Evolutionary conservation across 1,140 invertebrate species (phyloP).

Genomic region (Ostrea denselamellosa): DNA sequence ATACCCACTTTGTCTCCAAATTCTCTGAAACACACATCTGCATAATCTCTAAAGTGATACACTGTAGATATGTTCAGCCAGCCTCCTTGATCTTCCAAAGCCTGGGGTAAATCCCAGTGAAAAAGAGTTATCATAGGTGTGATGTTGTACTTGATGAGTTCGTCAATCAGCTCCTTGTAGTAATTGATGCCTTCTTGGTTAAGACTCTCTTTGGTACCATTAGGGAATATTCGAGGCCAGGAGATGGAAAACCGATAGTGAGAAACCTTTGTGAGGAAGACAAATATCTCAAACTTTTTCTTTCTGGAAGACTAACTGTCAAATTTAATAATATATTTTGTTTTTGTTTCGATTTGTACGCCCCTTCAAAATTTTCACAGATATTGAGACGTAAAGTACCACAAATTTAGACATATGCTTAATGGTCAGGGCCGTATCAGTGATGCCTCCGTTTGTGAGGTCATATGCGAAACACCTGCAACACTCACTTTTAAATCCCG

Average conservation of each 20-base stretch:
- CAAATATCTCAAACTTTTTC: not conserved
- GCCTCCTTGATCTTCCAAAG: slow-evolving; percentile 74
- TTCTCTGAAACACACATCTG: slow-evolving; percentile 74
- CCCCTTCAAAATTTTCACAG: no score
- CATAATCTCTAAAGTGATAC: slow-evolving; percentile 81
- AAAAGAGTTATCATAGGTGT: slow-evolving; percentile 80
- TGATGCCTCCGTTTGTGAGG: no score
- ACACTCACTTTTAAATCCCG: no score
- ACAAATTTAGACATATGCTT: no score
- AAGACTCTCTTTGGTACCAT: slow-evolving; percentile 59
- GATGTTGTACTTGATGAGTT: slow-evolving; percentile 63
- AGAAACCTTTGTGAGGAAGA: slow-evolving; percentile 57
- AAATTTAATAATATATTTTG: not conserved
- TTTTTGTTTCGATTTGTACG: no score
- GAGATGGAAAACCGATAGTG: slow-evolving; percentile 75
- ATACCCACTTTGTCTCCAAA: slow-evolving; percentile 75
- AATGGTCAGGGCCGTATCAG: no score
- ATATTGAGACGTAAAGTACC: no score
- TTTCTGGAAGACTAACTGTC: no score
- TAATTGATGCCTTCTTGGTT: slow-evolving; percentile 68
- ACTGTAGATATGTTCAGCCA: slow-evolving; percentile 81
- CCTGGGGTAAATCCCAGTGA: slow-evolving; percentile 79
- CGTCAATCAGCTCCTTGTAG: slow-evolving; percentile 72
- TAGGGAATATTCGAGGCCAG: slow-evolving; percentile 74
- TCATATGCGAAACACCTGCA: no score